Percentiles rank a stretch among this genome's conserved stretches.
These are phyloP conservation scores for Coptotermes formosanus DNA, from an alignment of 1,140 invertebrate species.

Conservation along the genomic window DNA sequence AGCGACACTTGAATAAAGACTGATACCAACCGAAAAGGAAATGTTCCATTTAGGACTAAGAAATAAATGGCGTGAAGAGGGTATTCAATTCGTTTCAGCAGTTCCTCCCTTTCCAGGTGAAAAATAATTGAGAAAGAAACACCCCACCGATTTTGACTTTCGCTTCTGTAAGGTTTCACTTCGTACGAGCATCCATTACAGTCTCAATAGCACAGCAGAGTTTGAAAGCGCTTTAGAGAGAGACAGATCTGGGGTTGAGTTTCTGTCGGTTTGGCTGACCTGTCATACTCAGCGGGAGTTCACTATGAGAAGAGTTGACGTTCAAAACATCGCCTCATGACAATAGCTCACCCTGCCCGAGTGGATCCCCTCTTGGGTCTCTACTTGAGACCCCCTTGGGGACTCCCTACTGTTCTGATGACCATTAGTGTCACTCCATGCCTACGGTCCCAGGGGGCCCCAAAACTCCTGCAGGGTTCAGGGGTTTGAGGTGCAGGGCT, in stretches of 20 bases:
- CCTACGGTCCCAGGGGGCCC: background rate
- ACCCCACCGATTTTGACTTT: constrained; percentile 1
- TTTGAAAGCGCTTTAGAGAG: background rate
- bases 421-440: constrained; percentile 10
- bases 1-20: background rate
- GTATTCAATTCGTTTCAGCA: background rate
- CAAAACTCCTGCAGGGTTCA: background rate
- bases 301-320: constrained; percentile 10
- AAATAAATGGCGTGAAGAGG: background rate
- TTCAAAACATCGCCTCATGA: constrained; percentile 6
- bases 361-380: background rate
- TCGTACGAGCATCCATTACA: background rate
- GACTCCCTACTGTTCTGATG: background rate
- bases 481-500: background rate
- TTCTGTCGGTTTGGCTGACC: background rate
- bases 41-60: background rate
- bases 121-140: constrained; percentile 17
- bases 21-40: background rate
- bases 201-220: background rate
- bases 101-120: background rate
- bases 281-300: background rate
- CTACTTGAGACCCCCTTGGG: background rate
- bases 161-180: background rate
- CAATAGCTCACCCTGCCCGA: background rate
- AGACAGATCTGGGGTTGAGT: background rate